These are phyloP conservation scores for Patiria miniata DNA, from an alignment of 35 echinoderm and acorn worm genomes.

Conservation along the genomic window DNA sequence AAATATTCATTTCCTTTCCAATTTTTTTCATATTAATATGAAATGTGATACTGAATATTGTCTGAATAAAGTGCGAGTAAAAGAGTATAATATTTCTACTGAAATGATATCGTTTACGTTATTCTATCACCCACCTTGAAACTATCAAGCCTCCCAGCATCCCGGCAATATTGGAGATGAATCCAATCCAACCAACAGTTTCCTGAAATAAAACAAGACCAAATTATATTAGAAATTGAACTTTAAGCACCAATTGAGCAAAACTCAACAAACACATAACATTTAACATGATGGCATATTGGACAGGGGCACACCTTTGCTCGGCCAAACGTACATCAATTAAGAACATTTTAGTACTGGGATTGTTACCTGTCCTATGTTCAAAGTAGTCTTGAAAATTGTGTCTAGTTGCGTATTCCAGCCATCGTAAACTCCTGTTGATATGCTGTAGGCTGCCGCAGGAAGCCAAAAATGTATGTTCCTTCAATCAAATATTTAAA, in stretches of 20 bases:
- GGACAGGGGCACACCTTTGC: no score
- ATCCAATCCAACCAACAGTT: conserved; percentile 37
- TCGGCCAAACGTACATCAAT: no score
- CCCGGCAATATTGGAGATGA: conserved; percentile 18
- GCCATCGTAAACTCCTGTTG: conserved; percentile 53
- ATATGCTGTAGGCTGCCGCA: conserved; percentile 63
- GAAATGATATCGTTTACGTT: background rate
- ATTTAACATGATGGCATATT: no score
- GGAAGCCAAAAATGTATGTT: conserved; percentile 33
- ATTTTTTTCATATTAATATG: no score
- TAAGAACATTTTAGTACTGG: background rate
- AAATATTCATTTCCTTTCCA: no score
- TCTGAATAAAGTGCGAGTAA: background rate
- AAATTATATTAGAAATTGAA: background rate
- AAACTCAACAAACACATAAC: background rate
- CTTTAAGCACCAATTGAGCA: background rate
- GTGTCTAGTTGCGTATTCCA: conserved; percentile 58
- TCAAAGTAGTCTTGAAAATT: conserved; percentile 17
- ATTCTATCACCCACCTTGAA: background rate
- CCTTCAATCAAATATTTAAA: background rate
- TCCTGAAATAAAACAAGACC: background rate
- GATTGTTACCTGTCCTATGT: conserved; percentile 30
- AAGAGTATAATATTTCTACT: background rate
- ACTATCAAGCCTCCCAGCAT: background rate
- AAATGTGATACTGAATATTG: no score